Conservation (phyloP, 2,888 invertebrate genomes). For the Eupithecia subfuscata region DNA sequence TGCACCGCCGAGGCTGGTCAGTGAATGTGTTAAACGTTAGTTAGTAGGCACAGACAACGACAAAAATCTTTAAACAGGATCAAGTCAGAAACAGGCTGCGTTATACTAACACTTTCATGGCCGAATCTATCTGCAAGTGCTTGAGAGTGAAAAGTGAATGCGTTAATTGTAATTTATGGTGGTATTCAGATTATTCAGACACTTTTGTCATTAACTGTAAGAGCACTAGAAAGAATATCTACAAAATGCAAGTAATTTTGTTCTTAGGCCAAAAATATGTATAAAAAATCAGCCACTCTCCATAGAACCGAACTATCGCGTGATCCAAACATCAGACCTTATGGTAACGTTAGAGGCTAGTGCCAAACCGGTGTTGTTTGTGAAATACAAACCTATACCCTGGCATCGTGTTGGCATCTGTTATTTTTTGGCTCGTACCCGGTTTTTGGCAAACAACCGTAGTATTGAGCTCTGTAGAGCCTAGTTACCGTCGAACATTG, state of each 20-base stretch:
- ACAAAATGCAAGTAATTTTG: neutral
- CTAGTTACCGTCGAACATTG: neutral
- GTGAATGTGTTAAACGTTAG: no score
- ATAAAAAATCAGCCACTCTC: neutral
- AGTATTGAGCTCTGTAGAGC: neutral
- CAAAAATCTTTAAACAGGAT: no score
- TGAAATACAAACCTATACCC: conserved; percentile 9
- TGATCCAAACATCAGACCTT: neutral
- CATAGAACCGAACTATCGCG: neutral
- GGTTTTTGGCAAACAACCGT: conserved; percentile 20
- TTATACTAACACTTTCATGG: no score
- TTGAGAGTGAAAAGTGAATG: no score
- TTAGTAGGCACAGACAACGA: no score
- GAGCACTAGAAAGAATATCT: neutral
- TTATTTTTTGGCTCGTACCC: conserved; percentile 23
- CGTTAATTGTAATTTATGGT: no score
- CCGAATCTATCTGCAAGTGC: no score
- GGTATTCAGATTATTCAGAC: no score
- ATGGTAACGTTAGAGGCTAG: neutral
- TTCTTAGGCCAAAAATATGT: neutral
- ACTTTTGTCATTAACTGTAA: no score
- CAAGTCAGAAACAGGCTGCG: no score
- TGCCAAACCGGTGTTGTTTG: conserved; percentile 12
- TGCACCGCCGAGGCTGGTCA: no score
- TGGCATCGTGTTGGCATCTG: conserved; percentile 4